Evolutionary conservation across 2,797 vertebrate species (phyloP), one percentile per base, ranked within the genome.

Genomic region (Selene dorsalis): DNA sequence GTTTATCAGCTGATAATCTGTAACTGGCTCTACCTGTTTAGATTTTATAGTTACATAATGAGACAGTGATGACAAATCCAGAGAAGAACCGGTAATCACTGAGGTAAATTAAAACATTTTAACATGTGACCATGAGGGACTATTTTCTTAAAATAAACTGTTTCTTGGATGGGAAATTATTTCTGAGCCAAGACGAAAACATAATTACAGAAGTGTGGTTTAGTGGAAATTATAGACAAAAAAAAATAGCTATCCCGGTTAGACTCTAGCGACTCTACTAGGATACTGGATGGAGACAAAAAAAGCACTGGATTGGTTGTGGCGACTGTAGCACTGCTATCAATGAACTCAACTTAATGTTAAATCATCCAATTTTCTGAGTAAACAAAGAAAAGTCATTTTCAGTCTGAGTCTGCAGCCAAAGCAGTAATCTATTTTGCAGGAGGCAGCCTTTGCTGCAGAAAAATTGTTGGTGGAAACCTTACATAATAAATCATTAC

Each of bases 401-500:
- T 1, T 0, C 17, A 18, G 24, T 32, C 41, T 20, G 18, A 62
- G 63, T 67, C 39, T 70, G 73, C 30, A 73, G 57, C 65, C 73
- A 65, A 65, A n/a, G 70, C 59, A 38, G 12, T 70, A 18, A 68
- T 71, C 30, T 32, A 50, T 57, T 88, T 67, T 18, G 57, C 60
- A 84, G 69, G 47, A 47, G 35, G 64, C 22, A 45, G 47, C 32
- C 43, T 75, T 83, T 81, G 38, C 64, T 68, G 72, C 69, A 47
- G 65, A 6, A 12, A 53, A 72, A 53, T 20, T 61, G 57, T 47
- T 71, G 69, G 64, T 79, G 52, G 65, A 73, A 66, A 69, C 6
- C 73, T 91, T 88, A 83, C 52, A 24, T 60, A 83, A 91, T 63
- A 66, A 80, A 71, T 78, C 65, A 56, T 90, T 82, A 79, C 41